These are phyloP conservation scores for Latrodectus elegans DNA, from an alignment of 2,888 invertebrate species.

Conservation along the genomic window DNA sequence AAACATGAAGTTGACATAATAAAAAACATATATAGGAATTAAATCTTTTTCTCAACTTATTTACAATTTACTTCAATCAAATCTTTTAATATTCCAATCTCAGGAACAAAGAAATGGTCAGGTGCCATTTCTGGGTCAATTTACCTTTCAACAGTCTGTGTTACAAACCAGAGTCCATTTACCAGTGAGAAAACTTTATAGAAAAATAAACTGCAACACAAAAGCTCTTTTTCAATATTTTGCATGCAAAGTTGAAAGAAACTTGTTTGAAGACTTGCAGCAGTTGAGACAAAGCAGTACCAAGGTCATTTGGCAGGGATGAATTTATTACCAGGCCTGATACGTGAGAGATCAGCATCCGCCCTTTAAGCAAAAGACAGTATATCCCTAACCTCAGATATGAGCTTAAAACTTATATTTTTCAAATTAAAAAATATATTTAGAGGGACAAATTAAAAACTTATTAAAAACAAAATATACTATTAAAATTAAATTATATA, in stretches of 20 bases:
- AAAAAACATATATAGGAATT: too few relatives aligned
- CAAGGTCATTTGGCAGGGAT: slow-evolving; percentile 47
- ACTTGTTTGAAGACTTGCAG: slow-evolving; percentile 15
- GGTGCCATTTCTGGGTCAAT: too few relatives aligned
- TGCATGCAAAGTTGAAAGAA: slow-evolving; percentile 2
- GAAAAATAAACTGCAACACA: background rate
- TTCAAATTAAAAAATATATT: background rate
- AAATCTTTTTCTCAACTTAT: too few relatives aligned
- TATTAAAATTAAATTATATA: too few relatives aligned
- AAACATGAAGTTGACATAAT: too few relatives aligned
- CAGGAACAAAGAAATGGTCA: too few relatives aligned
- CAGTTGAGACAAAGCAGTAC: background rate
- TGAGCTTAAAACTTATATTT: background rate
- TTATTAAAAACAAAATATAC: too few relatives aligned
- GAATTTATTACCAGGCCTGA: slow-evolving; percentile 55
- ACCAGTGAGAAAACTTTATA: background rate
- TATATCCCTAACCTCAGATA: slow-evolving; percentile 58
- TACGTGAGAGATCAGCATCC: slow-evolving; percentile 48
- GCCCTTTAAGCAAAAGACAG: slow-evolving; percentile 60
- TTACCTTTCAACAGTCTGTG: too few relatives aligned
- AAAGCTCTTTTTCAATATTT: background rate
- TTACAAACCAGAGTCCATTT: too few relatives aligned
- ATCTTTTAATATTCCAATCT: too few relatives aligned
- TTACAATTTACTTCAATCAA: too few relatives aligned
- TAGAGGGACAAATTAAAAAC: background rate